Percentiles rank a stretch among this genome's conserved stretches.
Conservation (phyloP, 2,113 vertebrate species). For the Burhinus bistriatus region DNA sequence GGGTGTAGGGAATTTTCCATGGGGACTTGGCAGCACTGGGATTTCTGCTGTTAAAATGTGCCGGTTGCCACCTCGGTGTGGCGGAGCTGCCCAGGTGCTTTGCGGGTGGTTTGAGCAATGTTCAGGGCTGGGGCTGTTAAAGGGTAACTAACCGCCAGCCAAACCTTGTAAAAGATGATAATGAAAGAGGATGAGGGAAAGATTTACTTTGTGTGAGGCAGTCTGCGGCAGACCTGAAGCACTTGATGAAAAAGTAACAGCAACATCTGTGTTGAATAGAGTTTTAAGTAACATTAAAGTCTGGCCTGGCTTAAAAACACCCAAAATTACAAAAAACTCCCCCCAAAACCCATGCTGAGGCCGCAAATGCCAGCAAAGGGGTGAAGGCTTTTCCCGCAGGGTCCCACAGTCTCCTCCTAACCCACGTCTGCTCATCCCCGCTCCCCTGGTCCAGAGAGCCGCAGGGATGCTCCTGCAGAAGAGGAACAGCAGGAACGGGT, state of each 20-base stretch:
- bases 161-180: neutral
- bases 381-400: neutral
- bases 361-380: neutral
- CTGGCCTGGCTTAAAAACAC: neutral
- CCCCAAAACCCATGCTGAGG: neutral
- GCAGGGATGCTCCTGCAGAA: neutral
- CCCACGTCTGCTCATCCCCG: neutral
- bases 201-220: neutral
- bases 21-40: neutral
- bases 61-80: accelerated
- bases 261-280: accelerated
- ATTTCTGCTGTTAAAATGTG: slow-evolving; percentile 36
- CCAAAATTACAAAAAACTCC: neutral
- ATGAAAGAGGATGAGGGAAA: neutral
- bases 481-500: neutral
- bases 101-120: accelerated
- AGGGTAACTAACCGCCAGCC: neutral
- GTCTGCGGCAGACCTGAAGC: neutral
- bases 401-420: neutral
- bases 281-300: neutral
- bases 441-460: neutral
- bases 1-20: neutral
- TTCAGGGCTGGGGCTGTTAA: slow-evolving; percentile 27
- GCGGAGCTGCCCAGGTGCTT: neutral
- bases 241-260: neutral